phyloP scores from a whole-genome alignment of 2,888 invertebrate genomes.

The Dicyrtoma fusca region DNA sequence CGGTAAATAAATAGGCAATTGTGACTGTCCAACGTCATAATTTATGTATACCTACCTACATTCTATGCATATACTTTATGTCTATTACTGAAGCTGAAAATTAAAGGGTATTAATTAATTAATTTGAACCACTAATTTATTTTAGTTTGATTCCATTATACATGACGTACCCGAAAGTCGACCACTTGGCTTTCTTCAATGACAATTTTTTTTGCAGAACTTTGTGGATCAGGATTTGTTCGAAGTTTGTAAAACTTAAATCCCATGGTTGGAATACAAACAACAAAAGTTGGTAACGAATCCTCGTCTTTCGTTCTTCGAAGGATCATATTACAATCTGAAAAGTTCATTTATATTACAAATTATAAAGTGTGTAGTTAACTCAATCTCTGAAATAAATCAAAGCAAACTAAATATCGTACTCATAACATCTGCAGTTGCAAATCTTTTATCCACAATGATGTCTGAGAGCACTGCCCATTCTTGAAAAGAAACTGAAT shows the following conservation, averaged over 20 bases:
- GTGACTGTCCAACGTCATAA: too few species aligned
- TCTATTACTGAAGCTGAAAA: too few species aligned
- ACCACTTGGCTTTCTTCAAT: conserved; percentile 41
- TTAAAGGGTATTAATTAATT: too few species aligned
- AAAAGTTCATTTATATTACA: not conserved
- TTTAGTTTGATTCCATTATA: too few species aligned
- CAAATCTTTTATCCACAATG: conserved; percentile 47
- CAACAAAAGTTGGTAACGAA: conserved; percentile 46
- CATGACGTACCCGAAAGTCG: conserved; percentile 44
- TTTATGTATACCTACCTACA: too few species aligned
- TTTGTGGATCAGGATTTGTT: conserved; percentile 8
- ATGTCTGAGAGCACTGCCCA: conserved; percentile 47
- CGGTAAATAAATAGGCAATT: too few species aligned
- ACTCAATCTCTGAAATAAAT: too few species aligned
- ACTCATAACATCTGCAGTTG: conserved; percentile 34
- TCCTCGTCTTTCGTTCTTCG: conserved; percentile 38
- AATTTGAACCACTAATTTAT: too few species aligned
- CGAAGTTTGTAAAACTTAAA: conserved; percentile 48
- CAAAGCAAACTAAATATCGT: too few species aligned
- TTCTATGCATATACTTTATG: too few species aligned
- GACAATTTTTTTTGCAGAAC: conserved; percentile 5
- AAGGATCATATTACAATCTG: conserved; percentile 52
- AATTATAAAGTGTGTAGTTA: not conserved
- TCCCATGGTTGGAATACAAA: conserved; percentile 52
- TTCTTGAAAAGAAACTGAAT: conserved; percentile 39